Evolutionary conservation across 2,797 vertebrate species (phyloP).

Genomic region (Adrianichthys oophorus): DNA sequence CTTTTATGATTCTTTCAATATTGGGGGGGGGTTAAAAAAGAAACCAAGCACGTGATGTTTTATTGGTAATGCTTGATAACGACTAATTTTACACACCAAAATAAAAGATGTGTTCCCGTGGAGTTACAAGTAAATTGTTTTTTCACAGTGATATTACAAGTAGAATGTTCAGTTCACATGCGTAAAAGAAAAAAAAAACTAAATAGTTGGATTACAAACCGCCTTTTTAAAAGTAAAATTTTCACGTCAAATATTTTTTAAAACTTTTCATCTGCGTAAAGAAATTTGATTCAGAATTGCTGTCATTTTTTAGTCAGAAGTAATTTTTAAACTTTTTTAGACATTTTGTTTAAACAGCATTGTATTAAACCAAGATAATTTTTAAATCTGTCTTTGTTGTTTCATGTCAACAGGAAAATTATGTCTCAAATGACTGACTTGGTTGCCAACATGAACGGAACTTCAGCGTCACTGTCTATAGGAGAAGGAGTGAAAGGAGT

Average conservation of each 20-base stretch:
- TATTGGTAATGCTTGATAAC: too few species aligned
- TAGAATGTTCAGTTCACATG: not conserved
- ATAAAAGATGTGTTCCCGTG: too few species aligned
- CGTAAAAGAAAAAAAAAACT: too few species aligned
- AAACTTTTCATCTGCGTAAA: not conserved
- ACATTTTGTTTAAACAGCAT: too few species aligned
- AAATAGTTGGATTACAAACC: too few species aligned
- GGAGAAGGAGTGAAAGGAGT: slow-evolving; percentile 34
- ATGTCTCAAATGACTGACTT: not conserved
- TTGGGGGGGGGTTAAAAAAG: too few species aligned
- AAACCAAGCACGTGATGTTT: too few species aligned
- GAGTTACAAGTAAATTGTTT: too few species aligned
- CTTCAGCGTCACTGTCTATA: slow-evolving; percentile 11
- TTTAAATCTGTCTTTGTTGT: not conserved
- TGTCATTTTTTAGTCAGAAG: not conserved
- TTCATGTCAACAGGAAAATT: slow-evolving; percentile 23
- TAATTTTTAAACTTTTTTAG: too few species aligned
- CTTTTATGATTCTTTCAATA: too few species aligned
- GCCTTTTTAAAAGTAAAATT: not conserved
- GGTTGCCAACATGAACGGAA: fast-evolving
- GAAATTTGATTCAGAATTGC: not conserved
- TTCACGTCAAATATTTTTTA: not conserved
- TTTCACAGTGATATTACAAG: too few species aligned
- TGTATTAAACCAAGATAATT: not conserved
- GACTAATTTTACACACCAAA: too few species aligned